Conservation (phyloP, 2,797 vertebrate genomes). For the Remorina albescens region DNA sequence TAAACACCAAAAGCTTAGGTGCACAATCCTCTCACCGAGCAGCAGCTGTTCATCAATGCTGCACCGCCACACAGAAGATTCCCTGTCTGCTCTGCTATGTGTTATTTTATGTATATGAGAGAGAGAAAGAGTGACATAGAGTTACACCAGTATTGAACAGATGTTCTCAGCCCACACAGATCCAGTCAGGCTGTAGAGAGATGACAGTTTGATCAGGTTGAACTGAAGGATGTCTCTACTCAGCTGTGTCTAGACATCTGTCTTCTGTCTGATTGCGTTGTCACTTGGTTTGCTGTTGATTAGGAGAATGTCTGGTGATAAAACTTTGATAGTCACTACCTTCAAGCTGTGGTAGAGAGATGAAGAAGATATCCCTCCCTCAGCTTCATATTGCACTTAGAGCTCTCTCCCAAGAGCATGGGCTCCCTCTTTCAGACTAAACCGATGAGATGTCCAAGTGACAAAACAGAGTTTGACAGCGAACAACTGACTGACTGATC, state of each 20-base stretch:
- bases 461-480: not conserved
- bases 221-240: conserved; percentile 76
- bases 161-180: conserved; percentile 71
- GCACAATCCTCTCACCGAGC: conserved; percentile 31
- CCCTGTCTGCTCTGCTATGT: conserved; percentile 35
- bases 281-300: conserved; percentile 66
- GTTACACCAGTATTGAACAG: conserved; percentile 64
- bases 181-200: conserved; percentile 69
- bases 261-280: conserved; percentile 65
- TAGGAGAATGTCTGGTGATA: conserved; percentile 49
- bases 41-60: conserved; percentile 53
- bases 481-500: not conserved
- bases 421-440: not conserved
- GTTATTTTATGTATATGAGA: conserved; percentile 25
- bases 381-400: not conserved
- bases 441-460: not conserved
- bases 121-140: not conserved
- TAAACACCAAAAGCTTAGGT: conserved; percentile 61
- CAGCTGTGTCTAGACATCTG: conserved; percentile 78
- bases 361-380: conserved; percentile 7
- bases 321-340: conserved; percentile 44
- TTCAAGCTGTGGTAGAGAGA: conserved; percentile 21
- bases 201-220: conserved; percentile 79
- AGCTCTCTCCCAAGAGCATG: not conserved
- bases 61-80: conserved; percentile 33